Evolutionary conservation across 2,888 invertebrate species (phyloP).

Genomic region (Xanthia togata): DNA sequence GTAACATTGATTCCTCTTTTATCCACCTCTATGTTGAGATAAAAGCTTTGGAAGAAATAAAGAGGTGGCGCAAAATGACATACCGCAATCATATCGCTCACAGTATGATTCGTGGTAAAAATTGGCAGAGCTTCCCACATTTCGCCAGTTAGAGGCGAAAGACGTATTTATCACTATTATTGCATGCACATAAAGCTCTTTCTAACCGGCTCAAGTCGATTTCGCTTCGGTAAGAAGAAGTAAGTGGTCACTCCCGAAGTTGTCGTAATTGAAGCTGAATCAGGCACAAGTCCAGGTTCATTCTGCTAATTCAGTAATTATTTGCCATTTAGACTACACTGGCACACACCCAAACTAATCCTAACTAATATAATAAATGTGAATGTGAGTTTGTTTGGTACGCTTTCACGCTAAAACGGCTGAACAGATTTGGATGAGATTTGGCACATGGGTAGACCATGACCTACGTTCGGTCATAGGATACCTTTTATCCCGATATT

Average conservation of each 20-base stretch:
- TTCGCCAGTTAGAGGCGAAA: neutral
- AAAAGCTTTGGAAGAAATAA: neutral
- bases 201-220: neutral
- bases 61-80: neutral
- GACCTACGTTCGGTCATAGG: no score
- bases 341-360: no score
- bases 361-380: no score
- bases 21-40: neutral
- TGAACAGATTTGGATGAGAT: no score
- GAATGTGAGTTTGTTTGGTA: no score
- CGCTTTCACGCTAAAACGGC: no score
- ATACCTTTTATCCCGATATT: no score
- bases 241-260: no score
- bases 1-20: conserved; percentile 81
- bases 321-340: neutral
- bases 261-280: no score
- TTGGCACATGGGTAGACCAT: no score
- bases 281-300: neutral
- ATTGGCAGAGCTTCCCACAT: neutral
- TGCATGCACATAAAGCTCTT: neutral
- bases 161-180: neutral
- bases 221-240: neutral
- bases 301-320: neutral
- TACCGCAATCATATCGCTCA: neutral
- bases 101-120: neutral